Percentiles rank a stretch among this genome's conserved stretches.
Conservation (phyloP, 2,113 vertebrate genomes). For the Sceloporus undulatus region DNA sequence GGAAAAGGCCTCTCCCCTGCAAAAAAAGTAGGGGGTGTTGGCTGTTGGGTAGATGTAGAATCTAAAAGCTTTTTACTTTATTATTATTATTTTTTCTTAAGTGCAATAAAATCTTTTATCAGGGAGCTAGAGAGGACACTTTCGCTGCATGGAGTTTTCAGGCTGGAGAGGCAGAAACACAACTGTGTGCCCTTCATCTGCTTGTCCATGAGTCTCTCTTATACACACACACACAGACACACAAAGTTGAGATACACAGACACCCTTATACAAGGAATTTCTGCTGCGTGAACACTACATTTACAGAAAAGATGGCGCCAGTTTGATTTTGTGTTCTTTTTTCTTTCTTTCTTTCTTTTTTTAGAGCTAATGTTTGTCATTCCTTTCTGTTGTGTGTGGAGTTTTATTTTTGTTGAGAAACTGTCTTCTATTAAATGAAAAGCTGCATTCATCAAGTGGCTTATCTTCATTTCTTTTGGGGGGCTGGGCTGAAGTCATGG, state of each 20-base stretch:
- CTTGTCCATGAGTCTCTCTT: not conserved
- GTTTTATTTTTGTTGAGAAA: constrained; percentile 65
- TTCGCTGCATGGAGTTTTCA: constrained; percentile 19
- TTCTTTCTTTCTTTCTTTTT: not conserved
- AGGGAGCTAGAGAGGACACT: constrained; percentile 66
- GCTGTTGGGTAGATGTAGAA: constrained; percentile 18
- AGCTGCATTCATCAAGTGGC: constrained; percentile 56
- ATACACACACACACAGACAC: not conserved
- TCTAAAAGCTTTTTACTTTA: constrained; percentile 52
- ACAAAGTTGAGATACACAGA: not conserved
- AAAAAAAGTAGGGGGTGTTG: not conserved
- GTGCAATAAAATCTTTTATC: constrained; percentile 78
- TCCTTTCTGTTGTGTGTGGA: constrained; percentile 29
- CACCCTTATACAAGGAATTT: not conserved
- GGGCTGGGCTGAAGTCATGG: not conserved
- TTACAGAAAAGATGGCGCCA: not conserved
- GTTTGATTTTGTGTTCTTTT: not conserved
- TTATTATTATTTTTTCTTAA: constrained; percentile 58
- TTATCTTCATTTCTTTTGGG: not conserved
- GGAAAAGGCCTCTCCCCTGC: not conserved
- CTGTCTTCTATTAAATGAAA: constrained; percentile 76
- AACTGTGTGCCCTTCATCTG: not conserved
- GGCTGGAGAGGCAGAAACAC: not conserved
- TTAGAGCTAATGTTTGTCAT: constrained; percentile 36
- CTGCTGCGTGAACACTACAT: constrained; percentile 28